Percentiles rank a stretch among this genome's conserved stretches.
These are phyloP conservation scores for Chaunax sp. DNA, from an alignment of 2,797 vertebrate species.

Conservation along the genomic window DNA sequence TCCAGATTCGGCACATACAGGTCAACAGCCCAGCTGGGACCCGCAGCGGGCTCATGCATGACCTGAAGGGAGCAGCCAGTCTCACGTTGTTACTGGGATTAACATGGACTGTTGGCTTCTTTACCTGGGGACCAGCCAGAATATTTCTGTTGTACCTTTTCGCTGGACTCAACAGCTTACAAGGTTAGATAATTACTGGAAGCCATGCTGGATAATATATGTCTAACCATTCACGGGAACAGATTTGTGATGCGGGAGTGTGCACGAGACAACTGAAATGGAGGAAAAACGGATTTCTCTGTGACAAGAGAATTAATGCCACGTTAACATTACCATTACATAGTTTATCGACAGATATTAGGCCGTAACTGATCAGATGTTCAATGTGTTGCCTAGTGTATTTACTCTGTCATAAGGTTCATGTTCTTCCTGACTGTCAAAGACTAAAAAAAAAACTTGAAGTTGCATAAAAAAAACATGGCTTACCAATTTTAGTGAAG, in stretches of 20 bases:
- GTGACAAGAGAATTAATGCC: background rate
- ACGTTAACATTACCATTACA: too few relatives aligned
- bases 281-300: background rate
- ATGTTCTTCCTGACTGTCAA: background rate
- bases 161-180: slow-evolving; percentile 88
- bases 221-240: background rate
- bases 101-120: slow-evolving; percentile 89
- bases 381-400: background rate
- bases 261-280: background rate
- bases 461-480: background rate
- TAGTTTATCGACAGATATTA: too few relatives aligned
- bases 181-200: slow-evolving; percentile 82
- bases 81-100: slow-evolving; percentile 90
- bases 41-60: slow-evolving; percentile 78
- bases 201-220: background rate
- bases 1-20: slow-evolving; percentile 87
- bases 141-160: slow-evolving; percentile 89
- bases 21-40: slow-evolving; percentile 79
- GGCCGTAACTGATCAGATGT: too few relatives aligned
- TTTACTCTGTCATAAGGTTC: background rate
- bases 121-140: slow-evolving; percentile 85
- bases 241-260: background rate
- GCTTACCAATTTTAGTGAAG: too few relatives aligned
- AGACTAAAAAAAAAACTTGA: too few relatives aligned
- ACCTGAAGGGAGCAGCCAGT: slow-evolving; percentile 87